Evolutionary conservation across 1,140 invertebrate species (phyloP), one percentile per base, ranked within the genome.

Genomic region (Mycetomoellerius zeteki): DNA sequence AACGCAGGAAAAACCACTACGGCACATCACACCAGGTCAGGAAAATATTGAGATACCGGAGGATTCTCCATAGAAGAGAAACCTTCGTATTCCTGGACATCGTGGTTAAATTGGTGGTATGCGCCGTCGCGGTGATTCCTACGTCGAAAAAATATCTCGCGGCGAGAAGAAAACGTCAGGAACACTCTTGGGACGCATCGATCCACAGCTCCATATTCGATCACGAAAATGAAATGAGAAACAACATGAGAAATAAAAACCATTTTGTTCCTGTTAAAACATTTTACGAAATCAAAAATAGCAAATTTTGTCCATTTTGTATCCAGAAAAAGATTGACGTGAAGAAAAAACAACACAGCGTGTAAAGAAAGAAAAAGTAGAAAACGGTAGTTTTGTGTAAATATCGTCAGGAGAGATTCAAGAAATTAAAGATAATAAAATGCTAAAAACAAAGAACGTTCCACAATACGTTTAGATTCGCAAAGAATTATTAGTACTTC

Each of bases 21-120:
- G 90, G 82, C 92, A 94, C 93, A 94, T 94, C 93, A 94, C 93
- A 91, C 93, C 93, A 71, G 65, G 52, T 73, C 92, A 88, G 77
- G 37, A 50, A 47, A 52, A 69, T 67, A 27, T 72, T 60, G 86
- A 60, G 67, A 80, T 21, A 64, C 75, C 72, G 54, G 52, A 56
- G 12, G 43, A 27, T 43, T 69, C 52, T 50, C 27, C 47, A 30
- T n/a, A 3, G 10, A 73, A 47, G 37, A 33, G 67, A 58, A 54
- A 50, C 43, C 85, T 37, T 54, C 73, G 88, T 12, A 37, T 47
- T 77, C 56, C 88, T 50, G 56, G 76, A 85, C 33, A 24, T 80
- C 8, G 21, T 24, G 47, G 24, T 84, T 86, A 64, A 89, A 82
- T 56, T 3, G 92, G 93, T 94, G 93, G 85, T 56, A 65, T 92